A percentile compares a stretch with the other conserved stretches of the same genome.
Evolutionary conservation across 1,140 invertebrate species (phyloP).

Genomic region (Drosophila sp.): DNA sequence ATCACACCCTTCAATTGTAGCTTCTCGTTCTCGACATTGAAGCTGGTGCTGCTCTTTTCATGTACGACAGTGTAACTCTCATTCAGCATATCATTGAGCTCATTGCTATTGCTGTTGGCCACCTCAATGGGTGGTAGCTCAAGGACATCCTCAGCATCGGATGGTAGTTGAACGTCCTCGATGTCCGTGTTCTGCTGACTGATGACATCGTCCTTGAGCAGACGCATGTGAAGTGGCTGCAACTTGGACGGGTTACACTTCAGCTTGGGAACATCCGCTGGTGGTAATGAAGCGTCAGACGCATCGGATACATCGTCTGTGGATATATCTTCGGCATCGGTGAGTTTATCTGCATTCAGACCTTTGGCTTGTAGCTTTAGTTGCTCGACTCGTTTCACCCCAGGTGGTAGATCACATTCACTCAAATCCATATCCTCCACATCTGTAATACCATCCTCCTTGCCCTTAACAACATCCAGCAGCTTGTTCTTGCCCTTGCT

Average conservation of each 20-base stretch:
- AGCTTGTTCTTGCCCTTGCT: conserved; percentile 75
- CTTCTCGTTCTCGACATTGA: conserved; percentile 85
- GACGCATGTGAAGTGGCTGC: conserved; percentile 51
- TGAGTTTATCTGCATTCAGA: conserved; percentile 35
- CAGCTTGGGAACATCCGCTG: conserved; percentile 31
- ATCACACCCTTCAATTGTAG: conserved; percentile 85
- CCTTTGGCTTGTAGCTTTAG: conserved; percentile 56
- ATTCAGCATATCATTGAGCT: conserved; percentile 83
- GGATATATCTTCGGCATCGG: conserved; percentile 72
- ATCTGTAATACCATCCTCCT: conserved; percentile 84
- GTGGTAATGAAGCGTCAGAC: conserved; percentile 43
- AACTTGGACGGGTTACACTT: conserved; percentile 40
- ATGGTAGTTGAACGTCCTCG: conserved; percentile 86
- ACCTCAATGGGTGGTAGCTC: conserved; percentile 48
- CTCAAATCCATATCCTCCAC: conserved; percentile 86
- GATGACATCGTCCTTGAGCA: conserved; percentile 58
- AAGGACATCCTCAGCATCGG: conserved; percentile 85
- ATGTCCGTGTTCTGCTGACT: conserved; percentile 85
- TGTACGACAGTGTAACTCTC: conserved; percentile 85
- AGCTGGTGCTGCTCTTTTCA: conserved; percentile 79
- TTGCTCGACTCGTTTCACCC: conserved; percentile 67
- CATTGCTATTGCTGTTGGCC: conserved; percentile 61
- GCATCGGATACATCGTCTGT: conserved; percentile 70
- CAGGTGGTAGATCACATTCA: conserved; percentile 78
- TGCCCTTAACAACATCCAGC: conserved; percentile 56